Base-by-base conservation (phyloP, 1,140 invertebrate species). In the Nephotettix cincticeps region DNA sequence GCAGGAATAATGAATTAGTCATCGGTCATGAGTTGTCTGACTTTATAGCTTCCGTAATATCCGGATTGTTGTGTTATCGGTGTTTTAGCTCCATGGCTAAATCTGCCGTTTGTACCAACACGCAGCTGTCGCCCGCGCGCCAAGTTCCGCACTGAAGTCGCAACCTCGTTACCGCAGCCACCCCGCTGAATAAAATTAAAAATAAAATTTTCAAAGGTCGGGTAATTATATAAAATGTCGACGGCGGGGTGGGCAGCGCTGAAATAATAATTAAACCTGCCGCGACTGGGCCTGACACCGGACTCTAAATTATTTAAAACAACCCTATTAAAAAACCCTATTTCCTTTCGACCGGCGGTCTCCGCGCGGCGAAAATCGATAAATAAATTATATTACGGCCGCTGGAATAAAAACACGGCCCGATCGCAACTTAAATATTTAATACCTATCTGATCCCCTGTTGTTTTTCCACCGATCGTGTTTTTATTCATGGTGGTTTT, bases 361-460 rank as follows among this genome's bases (percentile, higher is more conserved):
- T 61, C 25, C 6, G 25, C 56, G 56, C 56, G 56, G 27, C 23
- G 56, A 61, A 61, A 61, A 61, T 61, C 56, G 56, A 61, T 61
- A 61, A 61, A 61, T 61, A 61, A 61, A 61, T 61, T 61, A 61
- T 61, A 61, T 61, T 61, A 61, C 2, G 56, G 56, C 56, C 14
- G 23, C 14, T 21, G 56, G 25, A 61, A 61, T 61, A 61, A 61
- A 61, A 61, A 61, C 56, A 61, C 28, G 4, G 56, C 25, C 56
- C 56, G 56, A 61, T 61, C 56, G 56, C 56, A 61, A 27, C 23
- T 61, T 61, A 61, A 61, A 61, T 61, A 61, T 61, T 61, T 61
- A 61, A 61, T 61, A 27, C 56, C 56, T 25, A 27, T 28, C 25
- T 14, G 23, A 21, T 28, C 56, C 56, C 56, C 27, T 61, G 56